Conservation (phyloP, 2,113 vertebrate species). For the Spea multiplicata region DNA sequence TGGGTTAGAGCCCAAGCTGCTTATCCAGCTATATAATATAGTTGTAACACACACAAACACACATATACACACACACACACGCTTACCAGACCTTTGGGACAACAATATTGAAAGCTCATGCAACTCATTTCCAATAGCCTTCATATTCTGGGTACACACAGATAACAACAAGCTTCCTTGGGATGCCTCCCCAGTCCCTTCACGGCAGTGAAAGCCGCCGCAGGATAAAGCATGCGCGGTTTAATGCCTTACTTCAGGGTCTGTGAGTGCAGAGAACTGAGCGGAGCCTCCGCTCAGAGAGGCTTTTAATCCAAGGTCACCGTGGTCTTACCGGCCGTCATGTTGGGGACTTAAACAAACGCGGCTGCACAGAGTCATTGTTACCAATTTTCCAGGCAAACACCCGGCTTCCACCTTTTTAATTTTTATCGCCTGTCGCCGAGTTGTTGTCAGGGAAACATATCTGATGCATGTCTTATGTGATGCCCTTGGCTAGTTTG, state of each 20-base stretch:
- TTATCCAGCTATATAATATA: too few species aligned
- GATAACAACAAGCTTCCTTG: neutral
- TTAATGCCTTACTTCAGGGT: constrained; percentile 12
- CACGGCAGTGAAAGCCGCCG: neutral
- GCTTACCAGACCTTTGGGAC: too few species aligned
- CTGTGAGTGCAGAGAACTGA: neutral
- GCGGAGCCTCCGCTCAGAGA: neutral
- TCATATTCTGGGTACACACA: too few species aligned
- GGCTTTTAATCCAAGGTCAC: constrained; percentile 16
- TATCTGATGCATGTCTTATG: constrained; percentile 1
- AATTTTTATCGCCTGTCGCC: constrained; percentile 6
- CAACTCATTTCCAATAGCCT: too few species aligned
- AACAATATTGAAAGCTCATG: too few species aligned
- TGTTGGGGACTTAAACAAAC: neutral
- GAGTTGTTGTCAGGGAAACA: constrained; percentile 7
- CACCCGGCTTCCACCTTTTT: constrained; percentile 3
- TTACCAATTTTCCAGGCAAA: neutral
- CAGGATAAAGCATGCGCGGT: neutral
- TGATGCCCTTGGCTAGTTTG: constrained; percentile 7
- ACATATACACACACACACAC: too few species aligned
- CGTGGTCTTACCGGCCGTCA: constrained; percentile 2
- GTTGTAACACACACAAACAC: too few species aligned
- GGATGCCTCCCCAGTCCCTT: neutral
- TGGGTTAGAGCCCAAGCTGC: too few species aligned
- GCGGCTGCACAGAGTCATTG: neutral